Base-by-base conservation (phyloP, 2,113 vertebrate genomes). In the Drymodes brunneopygia region DNA sequence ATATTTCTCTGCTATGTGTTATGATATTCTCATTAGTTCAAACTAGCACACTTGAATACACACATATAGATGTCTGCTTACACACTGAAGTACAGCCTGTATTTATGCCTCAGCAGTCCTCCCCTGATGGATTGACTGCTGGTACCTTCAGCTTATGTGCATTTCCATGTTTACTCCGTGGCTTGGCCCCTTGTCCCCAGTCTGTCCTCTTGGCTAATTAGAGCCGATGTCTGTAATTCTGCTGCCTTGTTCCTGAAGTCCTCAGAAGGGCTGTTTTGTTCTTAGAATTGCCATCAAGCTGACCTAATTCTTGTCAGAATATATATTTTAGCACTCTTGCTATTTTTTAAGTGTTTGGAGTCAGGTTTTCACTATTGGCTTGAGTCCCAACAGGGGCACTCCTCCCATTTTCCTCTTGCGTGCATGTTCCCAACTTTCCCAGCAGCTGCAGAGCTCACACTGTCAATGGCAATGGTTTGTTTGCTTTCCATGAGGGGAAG, bases 231-330 rank as follows among this genome's bases (percentile, higher is more conserved):
- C 72, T 24, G 10, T 64, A 9, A 31, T 50, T 88, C 64, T 51
- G 42, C 56, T 83, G 22, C 65, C 47, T 88, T 62, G 51, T 64
- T 92, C 88, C 33, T 78, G 40, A 79, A 77, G 64, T 81, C 91
- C 75, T 78, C 8, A 13, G 71, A 86, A 86, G 20, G 64, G 22
- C 33, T 42, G 20, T 47, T 85, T 61, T 48, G 21, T 90, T 96
- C 90, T 69, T 92, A 70, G 92, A 90, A 73, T 53, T 73, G 60
- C 75, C 31, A 71, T 83, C 6, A 6, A 78, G 27, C 58, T 74
- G 82, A 86, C 82, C 56, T 58, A 11, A 81, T 94, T 93, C 74
- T 79, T 94, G 92, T 72, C 79, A 58, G 44, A 97, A 96, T 42
- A 81, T 60, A 44, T 6, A 50, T 89, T 92, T 92, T 93, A 82